Percentiles rank a stretch among this genome's conserved stretches.
These are phyloP conservation scores for Reinhardtius hippoglossoides DNA, from an alignment of 2,113 vertebrate genomes.

Conservation along the genomic window DNA sequence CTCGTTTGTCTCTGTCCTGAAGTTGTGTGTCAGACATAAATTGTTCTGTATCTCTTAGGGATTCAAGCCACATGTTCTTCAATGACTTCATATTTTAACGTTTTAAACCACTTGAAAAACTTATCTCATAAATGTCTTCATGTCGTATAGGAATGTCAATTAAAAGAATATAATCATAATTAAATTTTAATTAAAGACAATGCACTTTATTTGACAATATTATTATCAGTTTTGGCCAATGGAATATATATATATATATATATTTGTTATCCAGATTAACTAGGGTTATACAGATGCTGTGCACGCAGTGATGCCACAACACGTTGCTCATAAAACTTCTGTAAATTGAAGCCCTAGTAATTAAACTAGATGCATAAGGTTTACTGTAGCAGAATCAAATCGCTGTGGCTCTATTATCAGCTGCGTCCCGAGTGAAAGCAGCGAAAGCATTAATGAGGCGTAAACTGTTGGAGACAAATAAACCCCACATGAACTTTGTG, in stretches of 20 bases:
- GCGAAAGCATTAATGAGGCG: background rate
- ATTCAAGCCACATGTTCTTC: too few species aligned
- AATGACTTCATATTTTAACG: too few species aligned
- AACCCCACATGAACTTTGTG: background rate
- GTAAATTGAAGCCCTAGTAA: background rate
- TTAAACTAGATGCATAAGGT: background rate
- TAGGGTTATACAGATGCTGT: background rate
- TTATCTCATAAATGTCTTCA: too few species aligned
- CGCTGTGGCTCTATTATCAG: background rate
- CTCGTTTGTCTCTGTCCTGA: too few species aligned
- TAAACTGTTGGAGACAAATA: background rate
- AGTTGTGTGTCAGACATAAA: too few species aligned
- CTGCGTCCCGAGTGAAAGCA: background rate
- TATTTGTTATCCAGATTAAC: background rate
- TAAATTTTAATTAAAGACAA: too few species aligned
- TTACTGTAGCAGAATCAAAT: background rate
- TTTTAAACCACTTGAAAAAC: too few species aligned
- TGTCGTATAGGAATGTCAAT: too few species aligned
- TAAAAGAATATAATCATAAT: too few species aligned
- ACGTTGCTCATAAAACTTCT: background rate
- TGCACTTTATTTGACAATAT: background rate
- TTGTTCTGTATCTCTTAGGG: too few species aligned
- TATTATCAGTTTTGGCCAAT: background rate
- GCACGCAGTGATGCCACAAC: background rate
- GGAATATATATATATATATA: too few species aligned